Percentiles rank a stretch among this genome's conserved stretches.
phyloP scores from a whole-genome alignment of 2,888 invertebrate genomes.

The Plemyria rubiginata region DNA sequence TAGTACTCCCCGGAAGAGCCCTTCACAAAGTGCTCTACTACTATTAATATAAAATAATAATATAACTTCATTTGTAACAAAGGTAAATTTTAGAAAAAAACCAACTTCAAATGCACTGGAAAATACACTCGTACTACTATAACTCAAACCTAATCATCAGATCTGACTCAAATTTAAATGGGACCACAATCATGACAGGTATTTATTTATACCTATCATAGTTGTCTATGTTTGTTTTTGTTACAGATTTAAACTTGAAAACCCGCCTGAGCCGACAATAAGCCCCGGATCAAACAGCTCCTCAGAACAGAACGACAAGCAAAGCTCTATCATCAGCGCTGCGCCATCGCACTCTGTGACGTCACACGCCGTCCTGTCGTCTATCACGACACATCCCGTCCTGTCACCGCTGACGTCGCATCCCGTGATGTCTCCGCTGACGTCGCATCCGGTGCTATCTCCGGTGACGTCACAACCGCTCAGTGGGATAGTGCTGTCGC shows the following conservation, averaged over 20 bases:
- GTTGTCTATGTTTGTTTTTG: background rate
- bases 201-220: too few species aligned
- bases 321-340: conserved; percentile 75
- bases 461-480: conserved; percentile 39
- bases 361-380: conserved; percentile 41
- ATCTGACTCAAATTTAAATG: too few species aligned
- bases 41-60: too few species aligned
- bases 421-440: conserved; percentile 34
- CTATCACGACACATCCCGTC: conserved; percentile 37
- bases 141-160: too few species aligned
- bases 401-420: conserved; percentile 40
- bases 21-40: too few species aligned
- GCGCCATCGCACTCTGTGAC: conserved; percentile 47
- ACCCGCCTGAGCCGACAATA: conserved; percentile 70
- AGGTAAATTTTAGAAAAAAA: too few species aligned
- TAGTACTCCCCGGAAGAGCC: too few species aligned
- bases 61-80: too few species aligned
- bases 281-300: conserved; percentile 81
- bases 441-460: conserved; percentile 33
- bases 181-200: too few species aligned
- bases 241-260: conserved; percentile 71
- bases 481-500: conserved; percentile 61
- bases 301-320: conserved; percentile 77
- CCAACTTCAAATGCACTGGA: too few species aligned
- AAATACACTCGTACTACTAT: too few species aligned